Evolutionary conservation across 2,113 vertebrate genomes (phyloP).

Genomic region (Oryzias woworae): DNA sequence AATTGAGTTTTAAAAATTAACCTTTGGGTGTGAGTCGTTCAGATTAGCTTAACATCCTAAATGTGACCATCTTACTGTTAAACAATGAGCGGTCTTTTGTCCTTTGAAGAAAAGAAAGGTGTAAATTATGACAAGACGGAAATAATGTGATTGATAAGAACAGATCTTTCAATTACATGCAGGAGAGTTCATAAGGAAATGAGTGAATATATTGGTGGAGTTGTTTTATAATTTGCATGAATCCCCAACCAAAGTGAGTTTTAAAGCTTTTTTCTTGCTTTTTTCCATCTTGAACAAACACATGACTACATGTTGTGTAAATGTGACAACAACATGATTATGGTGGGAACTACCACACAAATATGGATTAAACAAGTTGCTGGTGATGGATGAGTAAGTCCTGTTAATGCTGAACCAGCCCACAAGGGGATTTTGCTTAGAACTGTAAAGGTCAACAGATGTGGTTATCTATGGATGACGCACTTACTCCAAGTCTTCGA

Average conservation of each 20-base stretch:
- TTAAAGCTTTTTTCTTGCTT: not conserved
- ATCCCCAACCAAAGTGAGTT: not conserved
- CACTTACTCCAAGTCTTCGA: too few species aligned
- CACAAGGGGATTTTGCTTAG: conserved; percentile 9
- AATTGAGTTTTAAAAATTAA: not conserved
- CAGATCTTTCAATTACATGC: too few species aligned
- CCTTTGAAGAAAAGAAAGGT: not conserved
- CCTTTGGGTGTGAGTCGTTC: not conserved
- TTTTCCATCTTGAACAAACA: not conserved
- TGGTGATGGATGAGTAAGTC: too few species aligned
- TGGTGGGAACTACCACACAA: not conserved
- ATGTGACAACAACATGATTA: conserved; percentile 13
- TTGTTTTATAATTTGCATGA: not conserved
- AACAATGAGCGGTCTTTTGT: not conserved
- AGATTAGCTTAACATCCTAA: not conserved
- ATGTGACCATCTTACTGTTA: not conserved
- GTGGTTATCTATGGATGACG: too few species aligned
- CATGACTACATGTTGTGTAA: not conserved
- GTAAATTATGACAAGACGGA: too few species aligned
- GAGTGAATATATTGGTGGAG: not conserved
- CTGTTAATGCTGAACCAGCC: not conserved
- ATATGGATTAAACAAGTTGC: not conserved
- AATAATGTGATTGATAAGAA: too few species aligned
- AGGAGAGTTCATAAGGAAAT: not conserved
- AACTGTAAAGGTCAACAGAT: not conserved